phyloP scores from a whole-genome alignment of 1,140 invertebrate genomes.

The Papilio polytes region DNA sequence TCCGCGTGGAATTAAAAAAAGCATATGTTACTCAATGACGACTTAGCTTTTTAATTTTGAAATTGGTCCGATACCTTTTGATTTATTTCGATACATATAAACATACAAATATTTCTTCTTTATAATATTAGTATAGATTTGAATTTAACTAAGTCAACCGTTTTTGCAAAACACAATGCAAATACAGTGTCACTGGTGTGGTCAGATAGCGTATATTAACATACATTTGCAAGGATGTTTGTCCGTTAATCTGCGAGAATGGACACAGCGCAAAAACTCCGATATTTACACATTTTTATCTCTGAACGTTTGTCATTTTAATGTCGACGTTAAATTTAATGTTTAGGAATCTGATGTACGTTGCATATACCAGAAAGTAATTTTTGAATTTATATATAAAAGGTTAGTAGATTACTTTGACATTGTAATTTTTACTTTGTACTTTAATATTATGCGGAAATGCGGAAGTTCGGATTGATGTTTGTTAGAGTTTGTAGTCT shows the following conservation, averaged over 20 bases:
- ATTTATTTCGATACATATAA: too few relatives aligned
- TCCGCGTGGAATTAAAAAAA: too few relatives aligned
- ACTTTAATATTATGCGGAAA: too few relatives aligned
- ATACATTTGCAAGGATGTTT: constrained; percentile 48
- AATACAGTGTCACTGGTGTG: constrained; percentile 50
- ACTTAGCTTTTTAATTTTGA: too few relatives aligned
- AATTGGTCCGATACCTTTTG: too few relatives aligned
- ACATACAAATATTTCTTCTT: too few relatives aligned
- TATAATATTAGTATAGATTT: too few relatives aligned
- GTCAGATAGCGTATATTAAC: constrained; percentile 56
- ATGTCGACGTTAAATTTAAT: constrained; percentile 17
- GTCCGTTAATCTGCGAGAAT: constrained; percentile 52
- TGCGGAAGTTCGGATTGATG: too few relatives aligned
- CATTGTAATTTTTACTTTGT: too few relatives aligned
- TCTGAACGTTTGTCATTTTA: constrained; percentile 23
- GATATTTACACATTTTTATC: constrained; percentile 28
- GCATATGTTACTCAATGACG: too few relatives aligned
- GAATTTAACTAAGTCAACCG: not conserved
- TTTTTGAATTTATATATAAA: not conserved
- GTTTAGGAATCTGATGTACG: not conserved
- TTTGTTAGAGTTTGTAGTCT: too few relatives aligned
- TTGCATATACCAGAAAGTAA: not conserved
- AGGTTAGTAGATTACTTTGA: too few relatives aligned
- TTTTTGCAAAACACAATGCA: constrained; percentile 52
- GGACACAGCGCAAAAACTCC: constrained; percentile 44